Base-by-base conservation (phyloP, 2,113 vertebrate genomes). In the Echinops telfairi region DNA sequence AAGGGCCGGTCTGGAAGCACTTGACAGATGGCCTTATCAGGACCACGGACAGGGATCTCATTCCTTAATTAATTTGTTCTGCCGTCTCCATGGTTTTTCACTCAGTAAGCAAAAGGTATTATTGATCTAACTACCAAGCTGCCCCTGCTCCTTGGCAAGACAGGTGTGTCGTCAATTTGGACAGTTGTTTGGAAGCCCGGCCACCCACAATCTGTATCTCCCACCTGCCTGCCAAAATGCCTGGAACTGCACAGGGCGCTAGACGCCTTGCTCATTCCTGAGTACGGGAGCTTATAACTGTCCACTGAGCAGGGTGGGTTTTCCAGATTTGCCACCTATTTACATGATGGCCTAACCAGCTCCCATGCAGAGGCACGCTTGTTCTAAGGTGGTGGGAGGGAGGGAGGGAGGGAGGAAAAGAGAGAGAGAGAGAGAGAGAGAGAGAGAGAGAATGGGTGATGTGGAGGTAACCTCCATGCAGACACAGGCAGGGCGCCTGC, bases 81-180 rank as follows among this genome's bases (percentile, higher is more conserved):
- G 6, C 88, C 43, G 40, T 92, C 77, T 43, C 77, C 20, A 58
- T 25, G 47, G 64, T 36, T 94, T 95, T 73, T 83, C 17, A 88
- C 84, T 92, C 36, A 91, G 29, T 58, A 91, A 87, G 91, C 11
- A 83, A 86, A 96, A 86, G n/a, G 66, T 33, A 62, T 47, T 76
- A 92, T 40, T 91, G 83, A 75, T 64, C 36, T 64, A 87, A 31
- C 7, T 75, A 87, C 22, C 64, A 87, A 29, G 47, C 11, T 73
- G 27, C 60, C 47, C 73, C 83, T 83, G 43, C 16, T 31, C 27
- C 2, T 62, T 64, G 43, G 22, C 53, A 15, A 38, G 36, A 25
- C 15, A 43, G 68, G 33, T 57, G 25, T 93, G 60, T 16, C 60
- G 33, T 77, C 76, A 79, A 66, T 31, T 14, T 70, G 57, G 60